Evolutionary conservation across 2,888 invertebrate genomes (phyloP), one percentile per base, ranked within the genome.

Genomic region (Phyllotreta cruciferae): DNA sequence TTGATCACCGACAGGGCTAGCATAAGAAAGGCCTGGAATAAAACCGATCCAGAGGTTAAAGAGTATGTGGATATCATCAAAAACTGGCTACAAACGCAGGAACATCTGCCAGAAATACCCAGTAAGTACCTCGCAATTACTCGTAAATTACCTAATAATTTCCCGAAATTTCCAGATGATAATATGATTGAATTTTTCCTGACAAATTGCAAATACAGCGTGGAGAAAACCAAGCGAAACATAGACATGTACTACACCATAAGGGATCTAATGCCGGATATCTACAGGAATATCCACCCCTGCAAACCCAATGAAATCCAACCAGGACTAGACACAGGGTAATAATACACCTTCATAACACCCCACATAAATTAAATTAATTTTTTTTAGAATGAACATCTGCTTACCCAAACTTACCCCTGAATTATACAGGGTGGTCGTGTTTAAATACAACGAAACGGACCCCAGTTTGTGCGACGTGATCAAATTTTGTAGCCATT

Each of bases 21-120:
- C 7, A 64, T 68, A 45, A 44, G 60, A 49, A 53, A 60, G 45
- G 66, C 64, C 13, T 64, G 68, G 14, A 61, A 56, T 6, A 70
- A 66, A 54, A 50, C 63, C 5, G 14, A 65, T 24, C 54, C 39
- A 7, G 63, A 65, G 6, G 56, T 68, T 13, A 56, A 58, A 10
- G 37, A 63, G 9, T 60, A 60, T 42, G 36, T 65, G 3, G 52
- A 60, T 8, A 65, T 65, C 44, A 34, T 70, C 10, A 55, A 62
- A 24, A 62, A 65, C 24, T 70, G 70, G 70, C 9, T 62, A 3
- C 53, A 66, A 47, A 60, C 64, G 3, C 67, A 70, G 54, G 49
- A 60, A 3, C 67, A 70, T 52, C 35, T 67, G 10, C 67, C 70
- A 24, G 67, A 68, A 56, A 42, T 56, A 24, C 36, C 45, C 13